Conservation (phyloP, 2,888 invertebrate species). For the Andrena haemorrhoa region DNA sequence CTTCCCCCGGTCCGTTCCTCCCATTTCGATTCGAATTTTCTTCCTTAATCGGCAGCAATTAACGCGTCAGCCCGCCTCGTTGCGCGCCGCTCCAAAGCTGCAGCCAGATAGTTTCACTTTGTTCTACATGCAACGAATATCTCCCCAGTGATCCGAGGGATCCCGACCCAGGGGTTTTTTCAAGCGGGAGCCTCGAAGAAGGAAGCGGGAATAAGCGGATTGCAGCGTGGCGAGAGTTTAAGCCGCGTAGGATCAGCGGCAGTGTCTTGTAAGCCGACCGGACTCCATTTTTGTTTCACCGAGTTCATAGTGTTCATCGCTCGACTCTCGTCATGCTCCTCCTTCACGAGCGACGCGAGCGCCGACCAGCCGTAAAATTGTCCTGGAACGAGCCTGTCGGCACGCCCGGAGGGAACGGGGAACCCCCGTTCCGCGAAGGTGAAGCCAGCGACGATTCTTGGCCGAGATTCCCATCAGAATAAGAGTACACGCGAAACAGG, state of each 20-base stretch:
- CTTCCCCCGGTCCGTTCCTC: neutral
- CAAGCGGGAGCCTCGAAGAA: conserved; percentile 50
- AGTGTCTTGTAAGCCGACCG: conserved; percentile 64
- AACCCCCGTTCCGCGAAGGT: neutral
- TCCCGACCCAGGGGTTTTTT: conserved; percentile 50
- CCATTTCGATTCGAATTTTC: neutral
- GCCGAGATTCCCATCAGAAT: conserved; percentile 52
- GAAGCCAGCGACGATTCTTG: conserved; percentile 27
- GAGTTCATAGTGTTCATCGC: conserved; percentile 32
- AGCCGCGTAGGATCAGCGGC: conserved; percentile 67
- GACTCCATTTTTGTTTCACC: conserved; percentile 55
- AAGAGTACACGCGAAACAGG: conserved; percentile 45
- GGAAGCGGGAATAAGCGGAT: conserved; percentile 68
- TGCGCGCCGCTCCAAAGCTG: neutral
- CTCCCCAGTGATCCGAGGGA: conserved; percentile 21
- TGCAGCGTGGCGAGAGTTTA: conserved; percentile 63
- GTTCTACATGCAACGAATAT: conserved; percentile 40
- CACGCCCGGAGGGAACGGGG: neutral
- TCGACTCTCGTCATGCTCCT: conserved; percentile 23
- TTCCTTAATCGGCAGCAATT: neutral
- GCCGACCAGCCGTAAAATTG: conserved; percentile 19
- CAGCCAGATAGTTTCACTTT: neutral
- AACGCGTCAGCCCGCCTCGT: conserved; percentile 3
- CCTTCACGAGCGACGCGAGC: conserved; percentile 13
- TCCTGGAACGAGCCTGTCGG: conserved; percentile 16